A percentile compares a stretch with the other conserved stretches of the same genome.
phyloP scores from a whole-genome alignment of 2,113 vertebrate genomes.

The Spea multiplicata region DNA sequence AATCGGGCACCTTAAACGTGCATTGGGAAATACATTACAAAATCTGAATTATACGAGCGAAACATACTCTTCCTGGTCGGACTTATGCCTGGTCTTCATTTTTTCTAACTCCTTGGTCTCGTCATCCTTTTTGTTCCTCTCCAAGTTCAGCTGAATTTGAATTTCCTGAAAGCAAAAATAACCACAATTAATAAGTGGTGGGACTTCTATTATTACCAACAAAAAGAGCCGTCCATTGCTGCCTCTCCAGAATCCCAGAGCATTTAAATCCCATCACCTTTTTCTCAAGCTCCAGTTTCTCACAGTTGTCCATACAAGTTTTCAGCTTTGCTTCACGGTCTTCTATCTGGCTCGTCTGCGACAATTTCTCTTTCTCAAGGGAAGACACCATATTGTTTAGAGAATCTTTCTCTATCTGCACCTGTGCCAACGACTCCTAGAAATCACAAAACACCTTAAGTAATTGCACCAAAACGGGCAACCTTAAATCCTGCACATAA shows the following conservation, averaged over 20 bases:
- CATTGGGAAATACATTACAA: not conserved
- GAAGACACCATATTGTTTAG: not conserved
- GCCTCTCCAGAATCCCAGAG: too few relatives aligned
- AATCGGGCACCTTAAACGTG: not conserved
- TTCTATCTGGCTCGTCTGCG: conserved; percentile 14
- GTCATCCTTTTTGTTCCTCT: not conserved
- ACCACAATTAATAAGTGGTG: not conserved
- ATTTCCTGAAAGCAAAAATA: not conserved
- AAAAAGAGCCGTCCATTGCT: too few relatives aligned
- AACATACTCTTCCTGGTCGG: not conserved
- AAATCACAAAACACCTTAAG: too few relatives aligned
- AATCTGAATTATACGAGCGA: too few relatives aligned
- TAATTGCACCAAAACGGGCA: too few relatives aligned
- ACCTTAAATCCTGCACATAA: too few relatives aligned
- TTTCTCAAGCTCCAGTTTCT: conserved; percentile 28
- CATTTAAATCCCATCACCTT: conserved; percentile 10
- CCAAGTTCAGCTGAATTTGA: not conserved
- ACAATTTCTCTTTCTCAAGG: not conserved
- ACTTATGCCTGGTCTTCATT: not conserved
- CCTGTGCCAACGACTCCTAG: not conserved
- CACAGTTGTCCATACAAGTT: not conserved
- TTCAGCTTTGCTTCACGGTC: conserved; percentile 6
- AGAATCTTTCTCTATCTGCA: not conserved
- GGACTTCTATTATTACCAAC: too few relatives aligned
- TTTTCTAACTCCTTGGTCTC: not conserved